phyloP scores from a whole-genome alignment of 2,113 vertebrate species.

The Aspidoscelis tigris region DNA sequence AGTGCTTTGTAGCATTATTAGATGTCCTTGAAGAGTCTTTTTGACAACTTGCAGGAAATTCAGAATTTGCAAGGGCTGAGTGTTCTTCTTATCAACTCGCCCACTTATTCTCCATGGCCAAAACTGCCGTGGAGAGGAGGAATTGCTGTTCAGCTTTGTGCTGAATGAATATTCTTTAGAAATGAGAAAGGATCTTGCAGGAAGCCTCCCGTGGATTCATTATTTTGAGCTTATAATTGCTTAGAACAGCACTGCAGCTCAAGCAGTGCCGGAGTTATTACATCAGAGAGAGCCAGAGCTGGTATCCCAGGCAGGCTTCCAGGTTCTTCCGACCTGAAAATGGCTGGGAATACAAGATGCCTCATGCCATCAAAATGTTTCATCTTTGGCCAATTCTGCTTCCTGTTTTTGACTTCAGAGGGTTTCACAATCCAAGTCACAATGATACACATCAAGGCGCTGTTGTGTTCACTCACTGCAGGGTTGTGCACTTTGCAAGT shows the following conservation, averaged over 20 bases:
- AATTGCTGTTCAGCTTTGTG: not conserved
- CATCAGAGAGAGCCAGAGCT: conserved; percentile 29
- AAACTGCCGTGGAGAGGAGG: not conserved
- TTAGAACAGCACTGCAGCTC: not conserved
- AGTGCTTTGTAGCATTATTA: not conserved
- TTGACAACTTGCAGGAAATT: conserved; percentile 18
- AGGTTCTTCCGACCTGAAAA: conserved; percentile 16
- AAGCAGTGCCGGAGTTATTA: not conserved
- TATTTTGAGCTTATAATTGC: not conserved
- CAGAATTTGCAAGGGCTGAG: not conserved
- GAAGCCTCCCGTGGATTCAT: not conserved
- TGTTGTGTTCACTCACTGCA: conserved; percentile 27
- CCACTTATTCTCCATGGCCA: not conserved
- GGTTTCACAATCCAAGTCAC: conserved; percentile 38
- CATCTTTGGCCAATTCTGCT: conserved; percentile 27
- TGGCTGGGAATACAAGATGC: conserved; percentile 24
- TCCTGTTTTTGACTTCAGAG: conserved; percentile 29
- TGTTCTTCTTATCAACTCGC: not conserved
- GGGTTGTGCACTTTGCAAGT: conserved; percentile 39
- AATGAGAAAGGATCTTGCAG: not conserved
- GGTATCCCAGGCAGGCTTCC: conserved; percentile 24
- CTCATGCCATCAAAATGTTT: conserved; percentile 9
- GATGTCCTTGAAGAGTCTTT: not conserved
- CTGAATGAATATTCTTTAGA: conserved; percentile 3
- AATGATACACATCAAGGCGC: conserved; percentile 27